Conservation (phyloP, 2,113 vertebrate species). For the Lagenorhynchus albirostris region DNA sequence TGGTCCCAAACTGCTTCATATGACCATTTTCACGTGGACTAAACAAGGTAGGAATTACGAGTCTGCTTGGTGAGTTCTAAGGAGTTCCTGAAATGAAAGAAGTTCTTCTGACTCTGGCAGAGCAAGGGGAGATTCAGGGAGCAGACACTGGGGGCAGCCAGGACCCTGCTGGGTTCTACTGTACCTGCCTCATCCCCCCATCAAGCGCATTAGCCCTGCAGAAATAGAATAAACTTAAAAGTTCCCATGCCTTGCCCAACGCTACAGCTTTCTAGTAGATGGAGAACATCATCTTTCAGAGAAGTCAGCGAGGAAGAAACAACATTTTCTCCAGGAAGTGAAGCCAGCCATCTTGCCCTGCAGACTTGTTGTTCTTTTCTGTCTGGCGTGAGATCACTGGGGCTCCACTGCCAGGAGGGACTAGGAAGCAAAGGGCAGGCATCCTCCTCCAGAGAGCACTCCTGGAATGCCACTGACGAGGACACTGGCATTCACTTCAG, state of each 20-base stretch:
- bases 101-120: neutral
- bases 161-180: accelerated
- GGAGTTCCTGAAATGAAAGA: neutral
- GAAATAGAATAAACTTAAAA: neutral
- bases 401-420: neutral
- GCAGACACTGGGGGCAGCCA: neutral
- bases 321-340: neutral
- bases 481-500: neutral
- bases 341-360: neutral
- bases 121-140: neutral
- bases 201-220: neutral
- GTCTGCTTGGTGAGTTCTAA: neutral
- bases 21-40: neutral
- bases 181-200: neutral
- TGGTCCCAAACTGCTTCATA: neutral
- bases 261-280: neutral
- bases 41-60: neutral
- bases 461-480: neutral
- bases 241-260: neutral
- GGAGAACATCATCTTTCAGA: neutral
- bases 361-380: neutral
- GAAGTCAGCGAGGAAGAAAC: neutral
- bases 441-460: no score
- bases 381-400: neutral
- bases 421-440: no score